Percentiles rank a stretch among this genome's conserved stretches.
Conservation (phyloP, 2,888 invertebrate genomes). For the Apamea sordens region DNA sequence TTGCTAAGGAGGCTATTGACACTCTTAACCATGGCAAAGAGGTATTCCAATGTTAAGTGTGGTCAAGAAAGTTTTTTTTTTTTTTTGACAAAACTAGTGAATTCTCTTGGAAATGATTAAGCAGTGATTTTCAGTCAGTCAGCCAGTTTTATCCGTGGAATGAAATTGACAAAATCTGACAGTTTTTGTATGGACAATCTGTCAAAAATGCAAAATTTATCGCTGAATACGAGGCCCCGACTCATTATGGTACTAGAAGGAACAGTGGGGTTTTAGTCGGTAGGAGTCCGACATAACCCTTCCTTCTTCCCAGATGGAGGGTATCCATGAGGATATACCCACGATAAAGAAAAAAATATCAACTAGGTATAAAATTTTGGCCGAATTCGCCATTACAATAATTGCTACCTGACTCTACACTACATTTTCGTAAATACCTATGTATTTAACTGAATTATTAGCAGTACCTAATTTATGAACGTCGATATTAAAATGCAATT, state of each 20-base stretch:
- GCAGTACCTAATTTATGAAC: conserved; percentile 19
- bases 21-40: neutral
- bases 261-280: no score
- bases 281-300: no score
- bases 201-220: no score
- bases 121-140: no score
- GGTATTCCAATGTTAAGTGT: neutral
- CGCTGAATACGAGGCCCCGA: no score
- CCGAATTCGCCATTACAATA: neutral
- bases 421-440: neutral
- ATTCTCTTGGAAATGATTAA: neutral
- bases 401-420: neutral
- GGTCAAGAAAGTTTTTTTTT: neutral
- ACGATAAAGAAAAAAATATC: no score
- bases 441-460: neutral
- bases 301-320: no score
- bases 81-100: no score
- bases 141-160: neutral
- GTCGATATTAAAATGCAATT: conserved; percentile 35
- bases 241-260: no score
- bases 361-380: no score
- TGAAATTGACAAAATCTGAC: neutral
- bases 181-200: neutral
- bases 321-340: no score
- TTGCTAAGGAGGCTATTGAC: neutral